Conservation (phyloP, 2,888 invertebrate species). For the Mythimna impura region DNA sequence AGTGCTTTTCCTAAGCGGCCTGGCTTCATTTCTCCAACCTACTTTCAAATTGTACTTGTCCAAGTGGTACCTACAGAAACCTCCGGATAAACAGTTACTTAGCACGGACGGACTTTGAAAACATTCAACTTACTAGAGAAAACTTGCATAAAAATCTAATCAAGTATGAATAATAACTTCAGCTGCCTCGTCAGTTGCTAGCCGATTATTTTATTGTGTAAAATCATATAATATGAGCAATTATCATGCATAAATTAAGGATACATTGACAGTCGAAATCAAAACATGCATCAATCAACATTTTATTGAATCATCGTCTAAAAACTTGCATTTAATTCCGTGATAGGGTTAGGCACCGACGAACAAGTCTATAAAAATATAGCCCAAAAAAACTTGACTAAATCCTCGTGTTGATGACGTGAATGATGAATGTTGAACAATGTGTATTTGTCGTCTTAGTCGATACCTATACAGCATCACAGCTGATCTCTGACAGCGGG, state of each 20-base stretch:
- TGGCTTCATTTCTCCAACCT: constrained; percentile 72
- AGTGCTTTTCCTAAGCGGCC: constrained; percentile 71
- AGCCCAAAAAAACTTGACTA: constrained; percentile 75
- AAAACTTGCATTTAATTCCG: constrained; percentile 77
- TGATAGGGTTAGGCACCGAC: constrained; percentile 75
- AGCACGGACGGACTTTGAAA: constrained; percentile 48
- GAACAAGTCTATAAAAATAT: constrained; percentile 80
- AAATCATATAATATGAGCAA: constrained; percentile 67
- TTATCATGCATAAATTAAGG: constrained; percentile 67
- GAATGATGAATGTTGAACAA: constrained; percentile 85
- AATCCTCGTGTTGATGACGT: constrained; percentile 80
- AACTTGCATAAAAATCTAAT: constrained; percentile 18
- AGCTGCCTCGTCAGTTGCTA: constrained; percentile 50
- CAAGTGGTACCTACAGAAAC: constrained; percentile 64
- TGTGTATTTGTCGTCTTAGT: constrained; percentile 83
- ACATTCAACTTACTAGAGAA: constrained; percentile 37
- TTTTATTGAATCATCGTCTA: constrained; percentile 77
- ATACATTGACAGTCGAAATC: constrained; percentile 69
- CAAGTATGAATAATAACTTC: constrained; percentile 24
- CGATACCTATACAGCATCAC: constrained; percentile 71
- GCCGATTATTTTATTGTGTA: constrained; percentile 61
- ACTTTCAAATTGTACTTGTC: constrained; percentile 73
- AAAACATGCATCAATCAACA: constrained; percentile 69
- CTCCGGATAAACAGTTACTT: constrained; percentile 64
- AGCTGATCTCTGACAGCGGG: constrained; percentile 78